These are phyloP conservation scores for Agapornis canus DNA, from an alignment of 2,797 vertebrate genomes.

Conservation along the genomic window DNA sequence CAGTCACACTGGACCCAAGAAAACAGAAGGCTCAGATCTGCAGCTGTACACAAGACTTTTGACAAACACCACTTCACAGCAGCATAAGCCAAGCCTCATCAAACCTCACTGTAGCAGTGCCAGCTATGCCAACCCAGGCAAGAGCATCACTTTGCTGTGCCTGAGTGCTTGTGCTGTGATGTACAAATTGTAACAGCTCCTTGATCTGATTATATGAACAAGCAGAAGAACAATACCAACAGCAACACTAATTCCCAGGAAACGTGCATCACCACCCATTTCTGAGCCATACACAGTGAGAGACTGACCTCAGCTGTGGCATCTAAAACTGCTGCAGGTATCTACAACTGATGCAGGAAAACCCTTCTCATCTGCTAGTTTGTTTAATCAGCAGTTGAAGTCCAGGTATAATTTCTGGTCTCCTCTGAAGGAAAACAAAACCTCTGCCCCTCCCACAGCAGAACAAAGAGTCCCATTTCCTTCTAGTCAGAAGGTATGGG, in stretches of 20 bases:
- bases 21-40: neutral
- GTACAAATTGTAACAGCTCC: neutral
- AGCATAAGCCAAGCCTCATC: neutral
- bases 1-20: neutral
- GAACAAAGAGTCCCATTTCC: neutral
- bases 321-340: neutral
- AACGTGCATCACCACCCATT: neutral
- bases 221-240: neutral
- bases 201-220: rapidly evolving
- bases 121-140: neutral
- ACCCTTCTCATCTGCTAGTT: neutral
- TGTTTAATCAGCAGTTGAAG: neutral
- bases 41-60: neutral
- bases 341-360: neutral
- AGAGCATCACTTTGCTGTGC: neutral
- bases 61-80: neutral
- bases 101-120: neutral
- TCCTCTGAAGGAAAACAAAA: slow-evolving; percentile 3
- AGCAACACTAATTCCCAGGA: neutral
- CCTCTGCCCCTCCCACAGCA: neutral
- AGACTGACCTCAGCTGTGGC: neutral
- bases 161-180: neutral
- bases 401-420: neutral
- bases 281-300: neutral
- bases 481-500: neutral